Conservation (phyloP, 2,113 vertebrate genomes). For the Cyanoliseus patagonus region DNA sequence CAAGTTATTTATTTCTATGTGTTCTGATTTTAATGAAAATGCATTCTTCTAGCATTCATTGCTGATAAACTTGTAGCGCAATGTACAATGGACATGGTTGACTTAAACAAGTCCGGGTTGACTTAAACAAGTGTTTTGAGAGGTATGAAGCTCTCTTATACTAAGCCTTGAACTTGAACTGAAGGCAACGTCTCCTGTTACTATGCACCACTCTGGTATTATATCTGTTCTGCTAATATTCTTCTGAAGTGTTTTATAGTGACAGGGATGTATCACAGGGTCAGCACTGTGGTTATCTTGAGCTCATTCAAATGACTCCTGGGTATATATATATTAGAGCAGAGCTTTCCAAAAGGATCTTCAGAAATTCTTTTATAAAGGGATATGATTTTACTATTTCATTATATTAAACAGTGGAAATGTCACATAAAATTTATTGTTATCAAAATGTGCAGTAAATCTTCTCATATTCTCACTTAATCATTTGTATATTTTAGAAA, state of each 20-base stretch:
- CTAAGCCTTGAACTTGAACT: conserved; percentile 41
- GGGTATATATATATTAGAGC: not conserved
- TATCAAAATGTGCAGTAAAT: not conserved
- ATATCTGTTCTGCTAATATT: conserved; percentile 28
- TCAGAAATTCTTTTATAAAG: conserved; percentile 38
- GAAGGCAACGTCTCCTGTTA: conserved; percentile 5
- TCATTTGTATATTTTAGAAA: conserved; percentile 70
- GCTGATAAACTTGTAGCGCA: conserved; percentile 15
- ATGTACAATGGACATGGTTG: not conserved
- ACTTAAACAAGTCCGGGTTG: not conserved
- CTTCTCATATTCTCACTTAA: conserved; percentile 46
- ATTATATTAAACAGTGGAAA: not conserved
- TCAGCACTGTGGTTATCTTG: not conserved
- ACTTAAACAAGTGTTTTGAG: conserved; percentile 27
- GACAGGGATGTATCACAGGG: not conserved
- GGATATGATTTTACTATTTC: not conserved
- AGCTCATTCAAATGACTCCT: conserved; percentile 15
- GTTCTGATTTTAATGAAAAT: conserved; percentile 46
- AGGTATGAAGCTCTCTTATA: conserved; percentile 11
- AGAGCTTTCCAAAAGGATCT: not conserved
- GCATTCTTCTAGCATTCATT: conserved; percentile 5
- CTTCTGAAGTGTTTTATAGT: not conserved
- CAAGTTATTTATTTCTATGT: conserved; percentile 44
- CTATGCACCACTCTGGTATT: not conserved
- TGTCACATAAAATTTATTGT: not conserved